Conservation (phyloP, 2,888 invertebrate genomes). For the Carabus problematicus region DNA sequence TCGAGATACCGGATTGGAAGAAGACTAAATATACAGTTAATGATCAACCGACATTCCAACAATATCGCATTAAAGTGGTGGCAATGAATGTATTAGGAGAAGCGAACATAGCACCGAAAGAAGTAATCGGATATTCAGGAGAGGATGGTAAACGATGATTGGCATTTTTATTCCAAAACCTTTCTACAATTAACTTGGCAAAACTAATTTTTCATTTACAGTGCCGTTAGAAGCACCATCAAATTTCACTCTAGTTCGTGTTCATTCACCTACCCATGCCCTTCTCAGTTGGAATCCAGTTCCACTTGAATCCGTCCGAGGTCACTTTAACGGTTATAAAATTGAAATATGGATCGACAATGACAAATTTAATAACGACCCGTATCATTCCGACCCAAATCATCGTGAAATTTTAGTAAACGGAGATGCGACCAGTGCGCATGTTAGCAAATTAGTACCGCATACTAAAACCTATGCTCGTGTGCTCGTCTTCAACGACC, state of each 20-base stretch:
- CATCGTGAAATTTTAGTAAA: slow-evolving; percentile 77
- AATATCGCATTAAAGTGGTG: slow-evolving; percentile 88
- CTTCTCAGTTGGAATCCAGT: slow-evolving; percentile 90
- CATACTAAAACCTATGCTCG: slow-evolving; percentile 86
- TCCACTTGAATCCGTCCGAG: slow-evolving; percentile 78
- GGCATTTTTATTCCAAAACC: slow-evolving; percentile 9
- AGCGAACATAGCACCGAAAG: slow-evolving; percentile 78
- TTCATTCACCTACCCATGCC: slow-evolving; percentile 83
- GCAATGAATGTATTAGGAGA: slow-evolving; percentile 90
- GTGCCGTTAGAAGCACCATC: slow-evolving; percentile 80
- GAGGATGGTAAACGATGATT: slow-evolving; percentile 72
- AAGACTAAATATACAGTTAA: slow-evolving; percentile 71
- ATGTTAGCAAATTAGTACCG: slow-evolving; percentile 86
- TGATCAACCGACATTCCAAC: slow-evolving; percentile 89
- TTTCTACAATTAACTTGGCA: too few relatives aligned
- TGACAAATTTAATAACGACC: slow-evolving; percentile 54
- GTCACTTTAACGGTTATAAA: slow-evolving; percentile 96
- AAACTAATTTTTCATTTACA: slow-evolving; percentile 49
- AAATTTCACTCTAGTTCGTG: slow-evolving; percentile 80
- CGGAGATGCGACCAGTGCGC: slow-evolving; percentile 72
- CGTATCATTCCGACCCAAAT: slow-evolving; percentile 66
- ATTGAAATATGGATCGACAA: slow-evolving; percentile 93
- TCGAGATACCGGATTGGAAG: slow-evolving; percentile 82
- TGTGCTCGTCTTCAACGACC: slow-evolving; percentile 90
- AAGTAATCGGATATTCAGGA: slow-evolving; percentile 90